These are phyloP conservation scores for Suillia variegata DNA, from an alignment of 2,888 invertebrate genomes.

Conservation along the genomic window DNA sequence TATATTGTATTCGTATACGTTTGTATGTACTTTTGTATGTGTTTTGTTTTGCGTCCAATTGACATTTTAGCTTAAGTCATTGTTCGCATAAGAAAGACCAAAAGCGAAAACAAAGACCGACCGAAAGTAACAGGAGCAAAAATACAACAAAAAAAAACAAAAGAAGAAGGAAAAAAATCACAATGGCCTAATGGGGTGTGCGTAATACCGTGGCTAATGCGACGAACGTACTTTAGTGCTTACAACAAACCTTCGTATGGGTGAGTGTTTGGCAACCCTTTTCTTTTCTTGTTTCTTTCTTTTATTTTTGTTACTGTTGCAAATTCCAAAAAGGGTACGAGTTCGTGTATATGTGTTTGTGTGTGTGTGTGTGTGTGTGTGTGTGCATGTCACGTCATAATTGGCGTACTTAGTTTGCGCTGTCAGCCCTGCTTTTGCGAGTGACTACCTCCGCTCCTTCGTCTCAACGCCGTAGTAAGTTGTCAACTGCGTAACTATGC, in stretches of 20 bases:
- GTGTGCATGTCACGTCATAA: background rate
- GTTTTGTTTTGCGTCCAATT: constrained; percentile 40
- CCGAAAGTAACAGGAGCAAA: background rate
- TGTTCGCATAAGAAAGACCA: constrained; percentile 28
- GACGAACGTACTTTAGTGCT: background rate
- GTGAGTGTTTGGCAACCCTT: background rate
- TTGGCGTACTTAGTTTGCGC: background rate
- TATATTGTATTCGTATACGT: too few species aligned
- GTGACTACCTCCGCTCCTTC: too few species aligned
- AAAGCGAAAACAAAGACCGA: background rate
- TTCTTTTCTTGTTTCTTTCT: background rate
- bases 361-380: background rate
- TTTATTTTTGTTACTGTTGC: background rate
- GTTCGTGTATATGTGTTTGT: background rate
- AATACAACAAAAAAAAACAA: background rate
- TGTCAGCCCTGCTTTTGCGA: too few species aligned
- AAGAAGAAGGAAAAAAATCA: background rate
- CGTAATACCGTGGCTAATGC: constrained; percentile 3
- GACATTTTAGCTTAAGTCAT: constrained; percentile 51
- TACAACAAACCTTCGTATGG: background rate
- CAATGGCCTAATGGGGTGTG: constrained; percentile 3
- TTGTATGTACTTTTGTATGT: too few species aligned
- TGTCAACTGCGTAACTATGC: too few species aligned
- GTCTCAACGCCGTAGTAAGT: too few species aligned
- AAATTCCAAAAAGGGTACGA: background rate